Conservation (phyloP, 2,797 vertebrate genomes). For the Limosa lapponica region DNA sequence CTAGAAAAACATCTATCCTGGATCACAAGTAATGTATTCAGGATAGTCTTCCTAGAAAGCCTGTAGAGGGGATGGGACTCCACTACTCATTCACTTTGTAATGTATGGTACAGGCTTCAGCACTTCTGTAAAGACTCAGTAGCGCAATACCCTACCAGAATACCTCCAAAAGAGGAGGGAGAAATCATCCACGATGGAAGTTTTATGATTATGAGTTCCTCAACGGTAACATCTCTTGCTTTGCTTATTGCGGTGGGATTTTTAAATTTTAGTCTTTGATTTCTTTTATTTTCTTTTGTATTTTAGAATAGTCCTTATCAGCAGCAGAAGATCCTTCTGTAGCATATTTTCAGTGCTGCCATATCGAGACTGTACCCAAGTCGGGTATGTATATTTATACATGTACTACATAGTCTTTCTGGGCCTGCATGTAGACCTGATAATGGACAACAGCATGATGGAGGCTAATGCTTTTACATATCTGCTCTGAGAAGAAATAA, state of each 20-base stretch:
- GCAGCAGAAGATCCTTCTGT: conserved; percentile 99
- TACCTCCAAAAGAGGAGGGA: not conserved
- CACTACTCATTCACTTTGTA: not conserved
- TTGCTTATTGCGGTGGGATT: conserved; percentile 63
- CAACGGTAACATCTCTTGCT: conserved; percentile 6
- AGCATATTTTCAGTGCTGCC: conserved; percentile 99
- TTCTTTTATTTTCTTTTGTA: conserved; percentile 81
- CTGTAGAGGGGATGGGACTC: not conserved
- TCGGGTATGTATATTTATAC: conserved; percentile 92
- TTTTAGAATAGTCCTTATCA: conserved; percentile 99
- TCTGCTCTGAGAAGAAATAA: not conserved
- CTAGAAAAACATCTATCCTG: not conserved
- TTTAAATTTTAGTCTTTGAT: conserved; percentile 73
- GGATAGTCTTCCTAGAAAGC: not conserved
- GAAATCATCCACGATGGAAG: not conserved
- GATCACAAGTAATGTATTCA: not conserved
- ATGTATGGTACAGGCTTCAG: not conserved
- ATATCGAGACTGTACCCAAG: conserved; percentile 97
- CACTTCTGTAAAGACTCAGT: not conserved
- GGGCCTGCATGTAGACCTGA: conserved; percentile 53
- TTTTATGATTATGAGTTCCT: not conserved
- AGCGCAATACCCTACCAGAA: not conserved
- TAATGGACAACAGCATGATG: not conserved
- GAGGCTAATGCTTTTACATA: conserved; percentile 13
- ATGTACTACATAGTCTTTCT: conserved; percentile 50